Base-by-base conservation (phyloP, 1,140 invertebrate species). In the Trichoplusia ni region DNA sequence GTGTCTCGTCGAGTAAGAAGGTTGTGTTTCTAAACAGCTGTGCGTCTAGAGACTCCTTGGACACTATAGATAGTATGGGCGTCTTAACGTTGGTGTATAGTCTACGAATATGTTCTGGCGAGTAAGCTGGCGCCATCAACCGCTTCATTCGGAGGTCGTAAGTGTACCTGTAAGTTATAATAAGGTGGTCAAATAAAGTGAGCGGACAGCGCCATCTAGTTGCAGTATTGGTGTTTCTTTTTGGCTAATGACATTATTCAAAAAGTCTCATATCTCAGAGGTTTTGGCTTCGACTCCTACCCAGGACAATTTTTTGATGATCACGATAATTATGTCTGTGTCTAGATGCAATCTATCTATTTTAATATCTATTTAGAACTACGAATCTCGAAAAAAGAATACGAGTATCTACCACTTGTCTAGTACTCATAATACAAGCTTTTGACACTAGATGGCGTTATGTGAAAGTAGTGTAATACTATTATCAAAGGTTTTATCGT, bases 121-220 rank as follows among this genome's bases (percentile, higher is more conserved):
- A 64, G 7, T 76, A 66, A 0, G 79, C 77, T 0, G 73, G 70
- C 2, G 35, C 18, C 0, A 65, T 38, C 0, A 83, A 7, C 0
- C 61, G 16, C 25, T 75, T 75, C 11, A 71, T 62, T 0, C 86
- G 68, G 0, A 69, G 74, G 37, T 89, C 86, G 56, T 67, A 83
- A 2, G 80, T 86, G 51, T 77, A 86, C 51, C 86, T 89, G 61
- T 3, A 47, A 47, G 8, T 29, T 37, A 25, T 33, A 46, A 14
- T 35, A 40, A 5, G 13, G 4, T 40, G 18, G 19, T 16, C 19
- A 6, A 6, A 19, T n/a, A 38, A 16, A 5, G 11, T 5, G 18
- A 38, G 18, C 11, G 11, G 6, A 35, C 3, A 9, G 3, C 6
- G 3, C 8, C 2, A 35, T 11, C 8, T 11, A 11, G 11, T 35